These are phyloP conservation scores for Actenoides hombroni DNA, from an alignment of 2,113 vertebrate species.

Conservation along the genomic window DNA sequence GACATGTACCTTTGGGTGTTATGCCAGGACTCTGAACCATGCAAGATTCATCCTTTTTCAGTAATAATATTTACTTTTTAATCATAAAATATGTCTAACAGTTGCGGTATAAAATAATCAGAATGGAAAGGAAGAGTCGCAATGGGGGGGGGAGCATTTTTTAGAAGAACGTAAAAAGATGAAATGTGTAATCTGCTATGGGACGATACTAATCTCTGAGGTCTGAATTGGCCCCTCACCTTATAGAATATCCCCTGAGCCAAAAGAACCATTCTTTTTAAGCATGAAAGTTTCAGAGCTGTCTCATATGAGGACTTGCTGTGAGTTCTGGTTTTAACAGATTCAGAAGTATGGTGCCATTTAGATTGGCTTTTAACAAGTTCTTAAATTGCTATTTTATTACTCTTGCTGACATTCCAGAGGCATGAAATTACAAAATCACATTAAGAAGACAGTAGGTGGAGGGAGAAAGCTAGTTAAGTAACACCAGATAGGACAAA, in stretches of 20 bases:
- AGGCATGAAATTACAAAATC: constrained; percentile 75
- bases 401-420: constrained; percentile 73
- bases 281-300: constrained; percentile 7
- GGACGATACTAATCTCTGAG: not conserved
- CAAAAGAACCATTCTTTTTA: not conserved
- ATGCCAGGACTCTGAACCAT: not conserved
- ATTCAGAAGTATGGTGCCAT: constrained; percentile 57
- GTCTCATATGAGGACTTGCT: constrained; percentile 26
- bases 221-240: not conserved
- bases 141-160: not conserved
- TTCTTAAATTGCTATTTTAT: constrained; percentile 77
- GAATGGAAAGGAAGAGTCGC: not conserved
- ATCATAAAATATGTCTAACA: not conserved
- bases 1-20: not conserved
- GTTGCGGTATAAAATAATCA: not conserved
- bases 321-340: constrained; percentile 64
- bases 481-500: constrained; percentile 28
- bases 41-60: not conserved
- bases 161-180: not conserved
- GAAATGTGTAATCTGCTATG: not conserved
- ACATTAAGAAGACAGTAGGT: constrained; percentile 54
- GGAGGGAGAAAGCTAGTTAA: constrained; percentile 26
- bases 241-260: not conserved
- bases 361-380: constrained; percentile 73
- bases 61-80: not conserved